A percentile compares a stretch with the other conserved stretches of the same genome.
Conservation (phyloP, 2,888 invertebrate species). For the Drosophila limbata region DNA sequence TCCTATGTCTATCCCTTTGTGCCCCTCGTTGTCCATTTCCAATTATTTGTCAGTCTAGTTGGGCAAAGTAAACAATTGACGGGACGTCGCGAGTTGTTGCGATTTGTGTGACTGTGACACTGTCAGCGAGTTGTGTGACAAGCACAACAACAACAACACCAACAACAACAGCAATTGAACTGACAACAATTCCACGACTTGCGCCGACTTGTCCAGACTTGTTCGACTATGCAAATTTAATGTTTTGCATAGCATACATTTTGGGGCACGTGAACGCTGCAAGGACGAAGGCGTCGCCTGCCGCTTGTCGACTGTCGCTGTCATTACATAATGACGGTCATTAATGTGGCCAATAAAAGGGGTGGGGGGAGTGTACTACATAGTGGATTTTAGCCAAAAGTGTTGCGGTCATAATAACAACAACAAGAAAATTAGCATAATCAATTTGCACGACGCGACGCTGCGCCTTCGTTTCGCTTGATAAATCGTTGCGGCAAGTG, state of each 20-base stretch:
- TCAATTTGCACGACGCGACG: conserved; percentile 66
- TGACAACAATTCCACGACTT: conserved; percentile 54
- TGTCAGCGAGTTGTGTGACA: conserved; percentile 75
- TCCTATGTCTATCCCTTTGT: not conserved
- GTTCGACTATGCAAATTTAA: conserved; percentile 70
- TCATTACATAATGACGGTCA: conserved; percentile 74
- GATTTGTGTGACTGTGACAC: conserved; percentile 64
- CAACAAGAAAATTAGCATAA: conserved; percentile 70
- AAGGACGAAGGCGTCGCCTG: conserved; percentile 32
- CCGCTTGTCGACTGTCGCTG: conserved; percentile 54
- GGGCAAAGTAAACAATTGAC: conserved; percentile 75
- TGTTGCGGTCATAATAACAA: conserved; percentile 49
- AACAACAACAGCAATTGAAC: conserved; percentile 38
- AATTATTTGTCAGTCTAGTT: conserved; percentile 14
- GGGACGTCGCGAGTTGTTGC: conserved; percentile 58
- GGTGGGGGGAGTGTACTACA: no score
- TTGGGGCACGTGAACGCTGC: conserved; percentile 13
- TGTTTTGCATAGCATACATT: conserved; percentile 48
- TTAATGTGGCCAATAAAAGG: conserved; percentile 64
- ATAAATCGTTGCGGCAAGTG: conserved; percentile 78
- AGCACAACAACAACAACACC: conserved; percentile 21
- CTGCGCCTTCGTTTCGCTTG: conserved; percentile 67
- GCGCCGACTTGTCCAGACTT: conserved; percentile 49
- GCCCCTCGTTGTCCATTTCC: not conserved
- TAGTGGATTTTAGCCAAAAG: conserved; percentile 38